Conservation (phyloP, 2,888 invertebrate species). For the Conops quadrifasciatus region DNA sequence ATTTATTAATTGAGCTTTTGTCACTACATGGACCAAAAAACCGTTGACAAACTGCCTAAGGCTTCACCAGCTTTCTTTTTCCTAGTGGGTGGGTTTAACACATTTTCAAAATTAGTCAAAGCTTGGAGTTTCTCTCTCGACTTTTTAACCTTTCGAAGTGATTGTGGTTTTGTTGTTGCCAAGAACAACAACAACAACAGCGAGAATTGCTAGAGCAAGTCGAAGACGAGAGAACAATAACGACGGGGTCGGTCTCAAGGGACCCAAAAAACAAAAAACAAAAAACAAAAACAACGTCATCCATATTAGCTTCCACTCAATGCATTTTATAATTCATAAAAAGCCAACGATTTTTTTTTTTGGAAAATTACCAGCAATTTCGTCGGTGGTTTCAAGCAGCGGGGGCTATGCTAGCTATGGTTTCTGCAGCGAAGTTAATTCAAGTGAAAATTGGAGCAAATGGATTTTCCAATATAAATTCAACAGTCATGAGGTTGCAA, state of each 20-base stretch:
- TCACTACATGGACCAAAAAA: neutral
- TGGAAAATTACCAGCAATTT: neutral
- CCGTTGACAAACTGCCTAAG: neutral
- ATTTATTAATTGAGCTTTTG: neutral
- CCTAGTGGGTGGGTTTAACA: neutral
- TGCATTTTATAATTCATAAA: too few species aligned
- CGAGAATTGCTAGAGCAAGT: neutral
- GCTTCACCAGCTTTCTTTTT: neutral
- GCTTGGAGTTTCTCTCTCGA: too few species aligned
- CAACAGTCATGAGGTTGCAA: too few species aligned
- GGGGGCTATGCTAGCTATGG: too few species aligned
- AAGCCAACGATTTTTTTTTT: too few species aligned
- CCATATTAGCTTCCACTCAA: constrained; percentile 31
- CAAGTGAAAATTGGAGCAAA: constrained; percentile 5
- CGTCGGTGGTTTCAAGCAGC: neutral
- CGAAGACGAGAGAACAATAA: neutral
- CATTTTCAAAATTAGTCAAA: too few species aligned
- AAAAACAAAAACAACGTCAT: neutral
- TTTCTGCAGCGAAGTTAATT: neutral
- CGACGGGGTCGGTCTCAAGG: neutral
- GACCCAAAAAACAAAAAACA: neutral
- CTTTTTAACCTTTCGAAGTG: too few species aligned
- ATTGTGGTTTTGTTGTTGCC: too few species aligned
- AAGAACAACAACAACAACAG: neutral
- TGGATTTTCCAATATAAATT: too few species aligned